Percentiles rank a stretch among this genome's conserved stretches.
Evolutionary conservation across 2,888 invertebrate genomes (phyloP).

Genomic region (Drosophila silvestris): DNA sequence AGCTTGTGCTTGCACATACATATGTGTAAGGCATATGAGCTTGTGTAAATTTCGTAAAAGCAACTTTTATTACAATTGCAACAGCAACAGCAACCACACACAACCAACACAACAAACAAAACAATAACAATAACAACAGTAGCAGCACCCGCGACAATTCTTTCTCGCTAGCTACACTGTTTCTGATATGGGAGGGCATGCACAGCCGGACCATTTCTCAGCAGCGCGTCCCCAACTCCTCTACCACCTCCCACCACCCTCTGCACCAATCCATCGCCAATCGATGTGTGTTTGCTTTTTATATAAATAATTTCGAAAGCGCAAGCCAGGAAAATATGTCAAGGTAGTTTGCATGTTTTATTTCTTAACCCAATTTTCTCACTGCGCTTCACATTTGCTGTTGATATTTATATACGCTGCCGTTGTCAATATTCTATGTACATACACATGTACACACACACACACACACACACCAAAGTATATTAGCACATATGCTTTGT

Average conservation of each 20-base stretch:
- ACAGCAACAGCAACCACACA: conserved; percentile 34
- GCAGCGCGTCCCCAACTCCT: neutral
- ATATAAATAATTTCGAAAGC: conserved; percentile 54
- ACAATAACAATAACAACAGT: neutral
- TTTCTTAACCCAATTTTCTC: conserved; percentile 73
- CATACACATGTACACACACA: neutral
- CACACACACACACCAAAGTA: neutral
- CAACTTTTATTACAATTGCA: conserved; percentile 55
- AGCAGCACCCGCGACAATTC: conserved; percentile 6
- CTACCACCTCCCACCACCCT: neutral
- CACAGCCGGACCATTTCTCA: conserved; percentile 1
- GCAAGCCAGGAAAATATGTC: conserved; percentile 61
- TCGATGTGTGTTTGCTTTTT: conserved; percentile 45
- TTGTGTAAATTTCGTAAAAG: conserved; percentile 38
- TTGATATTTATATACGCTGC: conserved; percentile 16
- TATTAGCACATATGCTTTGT: conserved; percentile 1
- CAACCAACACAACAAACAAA: neutral
- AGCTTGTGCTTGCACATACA: conserved; percentile 17
- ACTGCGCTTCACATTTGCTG: conserved; percentile 30
- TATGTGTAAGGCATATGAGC: neutral
- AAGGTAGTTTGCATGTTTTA: conserved; percentile 78
- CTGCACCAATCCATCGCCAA: conserved; percentile 3
- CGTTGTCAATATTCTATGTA: conserved; percentile 29
- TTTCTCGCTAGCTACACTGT: conserved; percentile 19
- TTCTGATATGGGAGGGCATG: conserved; percentile 37